Evolutionary conservation across 1,140 invertebrate genomes (phyloP).

Genomic region (Odontomachus brunneus): DNA sequence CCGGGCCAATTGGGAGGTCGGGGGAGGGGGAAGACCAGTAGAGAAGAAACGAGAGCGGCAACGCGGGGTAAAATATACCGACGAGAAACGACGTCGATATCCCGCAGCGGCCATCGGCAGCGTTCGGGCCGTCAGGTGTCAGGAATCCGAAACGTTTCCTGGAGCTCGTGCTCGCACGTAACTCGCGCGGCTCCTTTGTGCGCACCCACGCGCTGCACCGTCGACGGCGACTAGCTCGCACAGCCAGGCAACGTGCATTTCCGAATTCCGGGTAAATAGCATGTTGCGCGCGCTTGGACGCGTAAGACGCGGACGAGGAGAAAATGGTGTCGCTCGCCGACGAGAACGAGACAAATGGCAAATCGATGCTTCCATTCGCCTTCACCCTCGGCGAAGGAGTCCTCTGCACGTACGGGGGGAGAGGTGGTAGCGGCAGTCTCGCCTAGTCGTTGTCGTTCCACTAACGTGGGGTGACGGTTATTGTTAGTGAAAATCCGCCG

Average conservation of each 20-base stretch:
- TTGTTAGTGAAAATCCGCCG: conserved; percentile 68
- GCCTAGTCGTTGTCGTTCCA: conserved; percentile 55
- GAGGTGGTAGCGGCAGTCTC: too few relatives aligned
- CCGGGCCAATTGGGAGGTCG: too few relatives aligned
- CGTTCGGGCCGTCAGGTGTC: conserved; percentile 55
- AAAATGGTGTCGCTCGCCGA: conserved; percentile 75
- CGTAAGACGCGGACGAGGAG: conserved; percentile 47
- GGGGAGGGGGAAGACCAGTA: too few relatives aligned
- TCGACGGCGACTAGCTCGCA: conserved; percentile 40
- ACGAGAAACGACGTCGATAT: conserved; percentile 13
- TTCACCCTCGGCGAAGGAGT: conserved; percentile 43
- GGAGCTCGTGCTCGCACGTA: background rate
- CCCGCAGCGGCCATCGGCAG: conserved; percentile 1
- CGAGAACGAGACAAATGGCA: conserved; percentile 81
- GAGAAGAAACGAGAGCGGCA: too few relatives aligned
- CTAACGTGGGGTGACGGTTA: conserved; percentile 63
- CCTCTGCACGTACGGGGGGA: background rate
- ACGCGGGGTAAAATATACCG: too few relatives aligned
- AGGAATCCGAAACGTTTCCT: conserved; percentile 61
- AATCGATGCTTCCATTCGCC: conserved; percentile 79
- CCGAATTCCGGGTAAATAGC: conserved; percentile 64
- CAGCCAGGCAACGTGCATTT: conserved; percentile 27
- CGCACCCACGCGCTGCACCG: too few relatives aligned
- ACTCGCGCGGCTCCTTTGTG: conserved; percentile 49
- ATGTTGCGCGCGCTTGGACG: conserved; percentile 37